Percentiles rank a stretch among this genome's conserved stretches.
phyloP scores from a whole-genome alignment of 2,888 invertebrate genomes.

The Melangyna quadrimaculata region DNA sequence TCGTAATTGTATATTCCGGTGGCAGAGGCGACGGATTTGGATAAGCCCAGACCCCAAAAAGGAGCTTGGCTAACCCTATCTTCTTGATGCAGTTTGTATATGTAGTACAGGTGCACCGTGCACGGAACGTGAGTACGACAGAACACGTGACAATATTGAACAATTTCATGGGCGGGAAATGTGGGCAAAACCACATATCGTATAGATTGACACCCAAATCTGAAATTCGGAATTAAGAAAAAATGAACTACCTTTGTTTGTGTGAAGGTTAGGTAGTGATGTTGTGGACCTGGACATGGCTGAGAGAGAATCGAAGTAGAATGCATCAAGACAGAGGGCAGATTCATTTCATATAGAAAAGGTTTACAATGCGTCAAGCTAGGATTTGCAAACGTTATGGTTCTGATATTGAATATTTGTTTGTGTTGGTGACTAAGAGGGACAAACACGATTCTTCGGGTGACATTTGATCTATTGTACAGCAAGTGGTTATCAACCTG shows the following conservation, averaged over 20 bases:
- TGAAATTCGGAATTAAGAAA: conserved; percentile 46
- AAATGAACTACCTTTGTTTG: background rate
- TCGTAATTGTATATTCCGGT: conserved; percentile 41
- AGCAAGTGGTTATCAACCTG: too few relatives aligned
- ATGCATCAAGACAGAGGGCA: background rate
- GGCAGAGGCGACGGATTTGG: conserved; percentile 58
- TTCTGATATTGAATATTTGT: too few relatives aligned
- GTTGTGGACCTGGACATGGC: too few relatives aligned
- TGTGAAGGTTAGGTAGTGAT: too few relatives aligned
- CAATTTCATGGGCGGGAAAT: conserved; percentile 63
- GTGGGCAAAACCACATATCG: conserved; percentile 54
- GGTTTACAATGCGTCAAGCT: too few relatives aligned
- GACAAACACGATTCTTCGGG: too few relatives aligned
- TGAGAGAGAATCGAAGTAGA: background rate
- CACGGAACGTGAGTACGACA: conserved; percentile 33
- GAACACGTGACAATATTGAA: conserved; percentile 70
- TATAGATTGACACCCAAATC: conserved; percentile 46
- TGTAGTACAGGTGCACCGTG: conserved; percentile 20
- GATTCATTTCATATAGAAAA: too few relatives aligned
- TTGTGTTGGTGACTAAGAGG: too few relatives aligned
- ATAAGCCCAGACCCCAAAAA: conserved; percentile 58
- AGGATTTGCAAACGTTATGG: too few relatives aligned
- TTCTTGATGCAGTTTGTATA: background rate
- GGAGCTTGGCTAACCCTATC: conserved; percentile 34
- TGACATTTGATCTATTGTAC: too few relatives aligned